These are phyloP conservation scores for Cricetomys ansorgei DNA, from an alignment of 2,113 vertebrate species.

Conservation along the genomic window DNA sequence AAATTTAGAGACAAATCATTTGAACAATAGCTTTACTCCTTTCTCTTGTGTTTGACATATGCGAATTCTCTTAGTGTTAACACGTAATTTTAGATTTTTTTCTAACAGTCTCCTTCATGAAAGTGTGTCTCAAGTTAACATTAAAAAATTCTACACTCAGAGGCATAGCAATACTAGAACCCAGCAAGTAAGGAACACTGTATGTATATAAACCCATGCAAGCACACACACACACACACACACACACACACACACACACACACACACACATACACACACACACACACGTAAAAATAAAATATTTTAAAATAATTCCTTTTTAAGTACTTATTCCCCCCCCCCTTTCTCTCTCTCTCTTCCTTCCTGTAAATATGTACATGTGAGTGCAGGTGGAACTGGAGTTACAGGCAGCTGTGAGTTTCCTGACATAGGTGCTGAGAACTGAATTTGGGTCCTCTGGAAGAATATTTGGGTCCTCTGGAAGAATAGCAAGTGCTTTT, in stretches of 20 bases:
- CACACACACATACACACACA: neutral
- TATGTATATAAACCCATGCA: neutral
- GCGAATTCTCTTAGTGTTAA: neutral
- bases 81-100: slow-evolving; percentile 16
- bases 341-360: too few relatives aligned
- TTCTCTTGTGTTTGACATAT: neutral
- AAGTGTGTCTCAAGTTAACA: slow-evolving; percentile 10
- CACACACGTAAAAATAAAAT: neutral
- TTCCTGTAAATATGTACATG: neutral
- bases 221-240: neutral
- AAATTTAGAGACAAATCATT: neutral
- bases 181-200: neutral
- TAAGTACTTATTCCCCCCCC: too few relatives aligned
- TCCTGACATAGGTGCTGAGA: neutral
- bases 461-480: neutral
- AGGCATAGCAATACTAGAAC: neutral
- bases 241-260: neutral
- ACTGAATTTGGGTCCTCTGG: neutral
- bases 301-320: neutral
- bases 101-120: neutral
- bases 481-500: neutral
- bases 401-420: neutral
- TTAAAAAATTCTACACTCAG: neutral
- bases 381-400: neutral
- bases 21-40: neutral